A percentile compares a stretch with the other conserved stretches of the same genome.
phyloP scores from a whole-genome alignment of 2,797 vertebrate species.

The Eleutherodactylus coqui region DNA sequence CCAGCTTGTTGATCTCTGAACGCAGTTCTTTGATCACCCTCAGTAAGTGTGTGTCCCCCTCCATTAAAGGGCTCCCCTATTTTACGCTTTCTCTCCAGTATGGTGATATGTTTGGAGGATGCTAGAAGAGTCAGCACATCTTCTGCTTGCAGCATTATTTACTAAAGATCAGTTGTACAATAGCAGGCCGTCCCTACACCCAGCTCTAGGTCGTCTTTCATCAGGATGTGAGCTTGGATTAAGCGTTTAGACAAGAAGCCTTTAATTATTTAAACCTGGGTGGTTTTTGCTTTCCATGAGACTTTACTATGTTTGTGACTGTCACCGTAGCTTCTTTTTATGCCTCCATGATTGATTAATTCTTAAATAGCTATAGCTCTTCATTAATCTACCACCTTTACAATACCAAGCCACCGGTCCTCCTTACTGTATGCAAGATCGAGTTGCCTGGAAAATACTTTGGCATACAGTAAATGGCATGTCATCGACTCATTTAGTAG shows the following conservation, averaged over 20 bases:
- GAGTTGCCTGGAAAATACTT: constrained; percentile 28
- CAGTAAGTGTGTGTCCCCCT: constrained; percentile 78
- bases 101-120: neutral
- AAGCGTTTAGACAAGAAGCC: constrained; percentile 60
- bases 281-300: constrained; percentile 70
- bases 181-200: neutral
- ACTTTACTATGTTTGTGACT: constrained; percentile 52
- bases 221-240: constrained; percentile 47
- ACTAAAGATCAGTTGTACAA: constrained; percentile 59
- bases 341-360: constrained; percentile 59
- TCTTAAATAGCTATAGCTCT: constrained; percentile 51
- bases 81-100: neutral
- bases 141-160: neutral
- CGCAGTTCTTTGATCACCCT: constrained; percentile 86
- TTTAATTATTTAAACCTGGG: constrained; percentile 77
- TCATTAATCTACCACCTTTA: constrained; percentile 27
- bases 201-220: constrained; percentile 64
- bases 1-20: constrained; percentile 84
- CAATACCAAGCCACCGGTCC: constrained; percentile 11
- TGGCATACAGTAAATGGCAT: too few species aligned
- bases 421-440: too few species aligned
- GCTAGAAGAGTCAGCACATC: neutral
- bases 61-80: constrained; percentile 74
- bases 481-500: too few species aligned
- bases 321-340: constrained; percentile 48